These are phyloP conservation scores for Diogma glabrata DNA, from an alignment of 2,888 invertebrate genomes.

Conservation along the genomic window DNA sequence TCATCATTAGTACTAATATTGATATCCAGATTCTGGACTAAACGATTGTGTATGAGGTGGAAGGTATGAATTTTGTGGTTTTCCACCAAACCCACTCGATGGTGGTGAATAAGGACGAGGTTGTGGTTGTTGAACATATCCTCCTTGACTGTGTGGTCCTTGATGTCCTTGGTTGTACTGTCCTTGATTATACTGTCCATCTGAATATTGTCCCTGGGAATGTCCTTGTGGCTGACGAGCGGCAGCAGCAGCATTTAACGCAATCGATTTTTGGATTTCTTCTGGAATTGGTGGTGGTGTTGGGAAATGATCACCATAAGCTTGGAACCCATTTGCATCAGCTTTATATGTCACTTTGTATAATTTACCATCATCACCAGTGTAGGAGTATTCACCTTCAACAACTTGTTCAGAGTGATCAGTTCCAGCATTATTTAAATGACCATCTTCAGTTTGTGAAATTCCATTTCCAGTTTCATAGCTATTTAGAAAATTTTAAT, in stretches of 20 bases:
- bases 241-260: constrained; percentile 17
- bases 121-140: no score
- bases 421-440: constrained; percentile 44
- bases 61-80: neutral
- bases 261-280: constrained; percentile 20
- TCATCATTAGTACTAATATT: constrained; percentile 8
- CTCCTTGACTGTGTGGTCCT: constrained; percentile 9
- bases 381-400: constrained; percentile 50
- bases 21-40: constrained; percentile 8
- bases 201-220: constrained; percentile 9
- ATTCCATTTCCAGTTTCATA: constrained; percentile 57
- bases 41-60: constrained; percentile 3
- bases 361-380: constrained; percentile 48
- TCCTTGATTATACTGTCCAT: constrained; percentile 1
- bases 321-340: constrained; percentile 65
- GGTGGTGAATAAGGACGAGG: no score
- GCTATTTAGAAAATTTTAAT: constrained; percentile 24
- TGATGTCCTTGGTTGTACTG: constrained; percentile 8
- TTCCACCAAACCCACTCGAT: neutral
- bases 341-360: constrained; percentile 57
- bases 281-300: constrained; percentile 62
- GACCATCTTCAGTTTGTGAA: constrained; percentile 42
- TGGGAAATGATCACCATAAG: constrained; percentile 64
- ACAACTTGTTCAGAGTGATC: constrained; percentile 49
- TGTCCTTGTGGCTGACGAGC: constrained; percentile 8